These are phyloP conservation scores for Apolygus lucorum DNA, from an alignment of 1,140 invertebrate species.

Conservation along the genomic window DNA sequence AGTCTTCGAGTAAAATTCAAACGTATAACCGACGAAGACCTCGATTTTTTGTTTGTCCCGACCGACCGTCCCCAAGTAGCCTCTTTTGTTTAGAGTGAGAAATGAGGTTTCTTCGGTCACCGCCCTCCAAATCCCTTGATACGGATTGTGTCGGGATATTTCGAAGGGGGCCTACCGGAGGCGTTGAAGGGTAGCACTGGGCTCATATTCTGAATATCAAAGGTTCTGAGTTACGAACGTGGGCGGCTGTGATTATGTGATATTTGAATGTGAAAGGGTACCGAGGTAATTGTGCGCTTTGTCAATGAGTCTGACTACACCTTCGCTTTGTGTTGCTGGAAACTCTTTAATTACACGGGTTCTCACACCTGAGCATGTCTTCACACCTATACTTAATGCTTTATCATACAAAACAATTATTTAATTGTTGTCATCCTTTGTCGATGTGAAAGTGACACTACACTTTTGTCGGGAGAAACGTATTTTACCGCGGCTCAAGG, in stretches of 20 bases:
- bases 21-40: too few species aligned
- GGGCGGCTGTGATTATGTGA: not conserved
- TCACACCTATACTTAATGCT: slow-evolving; percentile 14
- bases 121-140: not conserved
- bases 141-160: not conserved
- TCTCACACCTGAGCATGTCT: not conserved
- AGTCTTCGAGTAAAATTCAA: too few species aligned
- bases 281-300: not conserved
- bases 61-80: too few species aligned
- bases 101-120: not conserved
- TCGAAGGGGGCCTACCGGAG: not conserved
- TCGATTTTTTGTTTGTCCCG: too few species aligned
- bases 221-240: not conserved
- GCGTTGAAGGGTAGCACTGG: not conserved
- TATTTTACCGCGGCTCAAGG: not conserved
- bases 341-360: slow-evolving; percentile 8
- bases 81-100: not conserved
- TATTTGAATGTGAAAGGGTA: not conserved
- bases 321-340: not conserved
- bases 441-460: not conserved
- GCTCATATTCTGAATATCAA: slow-evolving; percentile 1
- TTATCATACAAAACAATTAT: slow-evolving; percentile 21
- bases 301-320: not conserved
- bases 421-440: slow-evolving; percentile 17
- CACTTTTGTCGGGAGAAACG: not conserved